Percentiles rank a stretch among this genome's conserved stretches.
phyloP scores from a whole-genome alignment of 2,888 invertebrate genomes.

The Sphaerophoria taeniata region DNA sequence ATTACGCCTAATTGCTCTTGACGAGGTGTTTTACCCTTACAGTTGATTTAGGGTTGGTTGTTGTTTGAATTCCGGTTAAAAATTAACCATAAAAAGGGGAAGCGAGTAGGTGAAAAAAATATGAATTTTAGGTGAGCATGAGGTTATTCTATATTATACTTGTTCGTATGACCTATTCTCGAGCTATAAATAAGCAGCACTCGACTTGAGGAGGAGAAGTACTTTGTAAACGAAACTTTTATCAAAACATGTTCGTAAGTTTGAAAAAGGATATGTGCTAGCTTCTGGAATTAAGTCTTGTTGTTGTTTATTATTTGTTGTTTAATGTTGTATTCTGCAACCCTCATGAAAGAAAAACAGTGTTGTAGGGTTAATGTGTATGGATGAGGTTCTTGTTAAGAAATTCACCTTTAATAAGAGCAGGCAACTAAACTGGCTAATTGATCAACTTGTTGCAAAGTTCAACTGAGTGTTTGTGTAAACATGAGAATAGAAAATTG shows the following conservation, averaged over 20 bases:
- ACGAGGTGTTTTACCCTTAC: conserved; percentile 39
- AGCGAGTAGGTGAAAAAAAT: conserved; percentile 1
- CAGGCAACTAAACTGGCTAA: conserved; percentile 26
- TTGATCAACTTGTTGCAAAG: conserved; percentile 56
- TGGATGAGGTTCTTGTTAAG: conserved; percentile 14
- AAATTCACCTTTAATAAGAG: conserved; percentile 7
- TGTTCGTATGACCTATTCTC: conserved; percentile 36
- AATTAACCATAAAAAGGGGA: conserved; percentile 32
- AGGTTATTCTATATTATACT: not conserved
- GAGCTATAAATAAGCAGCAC: conserved; percentile 10
- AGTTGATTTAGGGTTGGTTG: conserved; percentile 37
- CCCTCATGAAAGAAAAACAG: not conserved
- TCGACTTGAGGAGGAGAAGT: not conserved
- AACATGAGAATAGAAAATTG: no score
- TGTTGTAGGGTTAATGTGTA: conserved; percentile 1
- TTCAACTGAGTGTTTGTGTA: not conserved
- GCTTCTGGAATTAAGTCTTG: not conserved
- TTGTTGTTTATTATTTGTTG: not conserved
- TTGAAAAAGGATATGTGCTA: conserved; percentile 9
- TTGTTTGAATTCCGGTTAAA: conserved; percentile 30
- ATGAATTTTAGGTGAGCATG: not conserved
- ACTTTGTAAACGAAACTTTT: conserved; percentile 39
- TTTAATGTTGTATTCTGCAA: not conserved
- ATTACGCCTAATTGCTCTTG: conserved; percentile 49
- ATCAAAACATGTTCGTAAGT: conserved; percentile 47